Evolutionary conservation across 92 coral and sea anemone species (phyloP).

Genomic region (Parazoanthus darwini): DNA sequence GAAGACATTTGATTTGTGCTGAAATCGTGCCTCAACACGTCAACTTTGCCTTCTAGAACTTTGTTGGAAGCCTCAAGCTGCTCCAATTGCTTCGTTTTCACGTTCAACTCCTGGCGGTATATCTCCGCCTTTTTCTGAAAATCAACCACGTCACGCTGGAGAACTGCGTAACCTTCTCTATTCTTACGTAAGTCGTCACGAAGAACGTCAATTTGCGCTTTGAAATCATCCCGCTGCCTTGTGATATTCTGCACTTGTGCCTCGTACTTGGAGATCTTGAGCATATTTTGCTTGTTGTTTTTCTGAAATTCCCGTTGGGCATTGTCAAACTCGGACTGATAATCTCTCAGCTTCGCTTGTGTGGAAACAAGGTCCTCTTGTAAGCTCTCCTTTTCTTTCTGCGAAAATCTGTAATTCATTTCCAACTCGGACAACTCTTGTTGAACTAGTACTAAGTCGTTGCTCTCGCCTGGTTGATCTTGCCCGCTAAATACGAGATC

Average conservation of each 20-base stretch:
- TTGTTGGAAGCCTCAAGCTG: slow-evolving; percentile 85
- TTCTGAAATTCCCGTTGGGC: slow-evolving; percentile 89
- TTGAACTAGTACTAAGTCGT: slow-evolving; percentile 76
- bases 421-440: slow-evolving; percentile 92
- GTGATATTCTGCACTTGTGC: slow-evolving; percentile 85
- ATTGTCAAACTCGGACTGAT: slow-evolving; percentile 83
- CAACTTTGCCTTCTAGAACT: slow-evolving; percentile 79
- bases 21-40: slow-evolving; percentile 84
- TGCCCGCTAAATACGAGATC: slow-evolving; percentile 72
- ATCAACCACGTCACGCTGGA: slow-evolving; percentile 90
- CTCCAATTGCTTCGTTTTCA: slow-evolving; percentile 76
- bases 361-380: slow-evolving; percentile 78
- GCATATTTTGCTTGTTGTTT: slow-evolving; percentile 75
- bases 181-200: slow-evolving; percentile 86
- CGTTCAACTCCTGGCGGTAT: slow-evolving; percentile 77
- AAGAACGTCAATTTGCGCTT: slow-evolving; percentile 78
- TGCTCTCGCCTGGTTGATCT: slow-evolving; percentile 58
- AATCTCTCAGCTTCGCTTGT: slow-evolving; percentile 83
- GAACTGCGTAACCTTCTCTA: slow-evolving; percentile 74
- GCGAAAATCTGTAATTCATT: slow-evolving; percentile 81
- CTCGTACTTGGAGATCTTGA: slow-evolving; percentile 87
- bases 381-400: slow-evolving; percentile 93
- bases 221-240: slow-evolving; percentile 88
- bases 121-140: slow-evolving; percentile 82
- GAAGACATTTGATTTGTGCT: slow-evolving; percentile 87